Evolutionary conservation across 2,797 vertebrate species (phyloP).

Genomic region (Aldrovandia affinis): DNA sequence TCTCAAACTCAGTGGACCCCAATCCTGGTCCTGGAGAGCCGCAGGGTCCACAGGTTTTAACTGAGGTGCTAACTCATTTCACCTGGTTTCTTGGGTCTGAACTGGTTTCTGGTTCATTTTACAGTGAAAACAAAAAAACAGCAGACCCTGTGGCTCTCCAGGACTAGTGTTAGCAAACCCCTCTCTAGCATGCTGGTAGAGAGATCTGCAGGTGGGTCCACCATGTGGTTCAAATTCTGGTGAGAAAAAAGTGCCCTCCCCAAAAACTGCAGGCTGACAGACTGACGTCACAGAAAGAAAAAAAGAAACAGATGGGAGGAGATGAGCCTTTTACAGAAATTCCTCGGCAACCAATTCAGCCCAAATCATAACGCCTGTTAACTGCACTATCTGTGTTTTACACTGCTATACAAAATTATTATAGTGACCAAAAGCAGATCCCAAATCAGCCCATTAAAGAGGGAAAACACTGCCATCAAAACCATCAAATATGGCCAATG

Average conservation of each 20-base stretch:
- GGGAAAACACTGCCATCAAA: neutral
- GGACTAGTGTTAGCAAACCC: too few relatives aligned
- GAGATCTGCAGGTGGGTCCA: neutral
- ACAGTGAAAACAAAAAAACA: neutral
- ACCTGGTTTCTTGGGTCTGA: neutral
- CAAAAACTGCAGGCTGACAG: neutral
- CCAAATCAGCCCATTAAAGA: neutral
- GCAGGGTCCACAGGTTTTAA: neutral
- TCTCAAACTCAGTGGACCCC: neutral
- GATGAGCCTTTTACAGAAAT: conserved; percentile 4
- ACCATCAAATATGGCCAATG: neutral
- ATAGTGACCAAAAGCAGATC: neutral
- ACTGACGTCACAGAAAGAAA: neutral
- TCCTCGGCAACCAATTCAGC: neutral
- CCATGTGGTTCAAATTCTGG: neutral
- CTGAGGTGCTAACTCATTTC: neutral
- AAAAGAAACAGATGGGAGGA: neutral
- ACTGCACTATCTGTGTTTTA: neutral
- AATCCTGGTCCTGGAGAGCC: neutral
- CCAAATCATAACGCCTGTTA: neutral
- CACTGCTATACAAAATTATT: neutral
- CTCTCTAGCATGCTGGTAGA: neutral
- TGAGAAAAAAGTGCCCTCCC: neutral
- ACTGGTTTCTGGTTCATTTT: neutral
- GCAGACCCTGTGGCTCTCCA: too few relatives aligned